These are phyloP conservation scores for Metacarcinus magister DNA, from an alignment of 2,888 invertebrate genomes.

Conservation along the genomic window DNA sequence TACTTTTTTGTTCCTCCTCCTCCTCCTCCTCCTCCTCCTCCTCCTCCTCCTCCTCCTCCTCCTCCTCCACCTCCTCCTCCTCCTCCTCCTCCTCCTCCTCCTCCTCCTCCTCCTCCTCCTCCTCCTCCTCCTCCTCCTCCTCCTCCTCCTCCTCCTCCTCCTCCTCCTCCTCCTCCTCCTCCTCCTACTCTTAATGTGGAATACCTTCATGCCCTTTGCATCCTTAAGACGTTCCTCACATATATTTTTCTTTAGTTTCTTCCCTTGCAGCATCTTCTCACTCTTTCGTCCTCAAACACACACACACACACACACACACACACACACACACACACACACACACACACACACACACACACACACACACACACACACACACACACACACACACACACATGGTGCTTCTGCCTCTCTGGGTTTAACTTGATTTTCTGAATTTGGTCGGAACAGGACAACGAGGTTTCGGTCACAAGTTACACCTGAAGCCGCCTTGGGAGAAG, in stretches of 20 bases:
- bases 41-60: too few relatives aligned
- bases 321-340: not conserved
- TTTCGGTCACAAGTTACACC: conserved; percentile 26
- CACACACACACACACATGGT: not conserved
- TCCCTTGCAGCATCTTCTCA: not conserved
- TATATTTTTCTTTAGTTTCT: too few relatives aligned
- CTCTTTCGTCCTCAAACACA: not conserved
- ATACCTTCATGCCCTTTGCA: not conserved
- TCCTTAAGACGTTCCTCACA: not conserved
- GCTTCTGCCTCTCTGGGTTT: not conserved
- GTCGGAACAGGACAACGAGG: not conserved
- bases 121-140: not conserved
- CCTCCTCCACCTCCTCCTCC: not conserved
- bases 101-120: not conserved
- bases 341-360: not conserved
- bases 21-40: not conserved
- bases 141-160: not conserved
- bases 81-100: not conserved
- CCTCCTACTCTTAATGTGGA: not conserved
- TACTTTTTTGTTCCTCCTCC: too few relatives aligned
- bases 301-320: not conserved
- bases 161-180: not conserved
- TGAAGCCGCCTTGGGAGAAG: conserved; percentile 19
- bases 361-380: not conserved
- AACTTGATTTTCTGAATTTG: not conserved